Percentiles rank a stretch among this genome's conserved stretches.
These are phyloP conservation scores for Myotis planiceps DNA, from an alignment of 2,797 vertebrate genomes.

Conservation along the genomic window DNA sequence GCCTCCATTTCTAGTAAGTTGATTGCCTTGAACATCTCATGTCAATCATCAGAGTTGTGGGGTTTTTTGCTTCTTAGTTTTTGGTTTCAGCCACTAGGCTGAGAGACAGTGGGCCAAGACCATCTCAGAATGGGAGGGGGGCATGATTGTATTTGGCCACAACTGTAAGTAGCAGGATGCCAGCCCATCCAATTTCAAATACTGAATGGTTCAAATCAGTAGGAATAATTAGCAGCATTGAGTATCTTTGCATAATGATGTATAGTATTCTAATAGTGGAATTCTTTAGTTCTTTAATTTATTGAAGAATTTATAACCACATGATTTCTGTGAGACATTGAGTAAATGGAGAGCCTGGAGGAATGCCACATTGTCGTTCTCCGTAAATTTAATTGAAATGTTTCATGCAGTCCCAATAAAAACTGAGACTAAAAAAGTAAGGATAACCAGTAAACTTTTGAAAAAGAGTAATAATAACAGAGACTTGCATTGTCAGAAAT, in stretches of 20 bases:
- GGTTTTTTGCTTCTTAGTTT: background rate
- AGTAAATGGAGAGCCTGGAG: background rate
- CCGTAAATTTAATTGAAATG: slow-evolving; percentile 25
- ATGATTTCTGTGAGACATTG: background rate
- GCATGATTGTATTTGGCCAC: background rate
- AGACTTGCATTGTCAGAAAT: background rate
- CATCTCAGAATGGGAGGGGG: background rate
- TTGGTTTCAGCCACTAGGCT: background rate
- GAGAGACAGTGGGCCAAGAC: background rate
- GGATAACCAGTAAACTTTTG: background rate
- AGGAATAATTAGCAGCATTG: background rate
- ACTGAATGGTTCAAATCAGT: background rate
- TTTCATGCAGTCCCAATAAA: background rate
- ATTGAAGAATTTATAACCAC: background rate
- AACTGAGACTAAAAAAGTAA: background rate
- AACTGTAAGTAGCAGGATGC: background rate
- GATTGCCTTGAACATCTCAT: background rate
- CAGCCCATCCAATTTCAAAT: background rate
- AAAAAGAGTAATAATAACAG: background rate
- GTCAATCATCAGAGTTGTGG: background rate
- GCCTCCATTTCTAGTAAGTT: background rate
- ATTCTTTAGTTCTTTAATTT: slow-evolving; percentile 19
- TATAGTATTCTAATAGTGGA: background rate
- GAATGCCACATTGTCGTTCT: background rate
- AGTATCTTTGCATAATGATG: background rate